These are phyloP conservation scores for Dromius quadrimaculatus DNA, from an alignment of 2,888 invertebrate species.

Conservation along the genomic window DNA sequence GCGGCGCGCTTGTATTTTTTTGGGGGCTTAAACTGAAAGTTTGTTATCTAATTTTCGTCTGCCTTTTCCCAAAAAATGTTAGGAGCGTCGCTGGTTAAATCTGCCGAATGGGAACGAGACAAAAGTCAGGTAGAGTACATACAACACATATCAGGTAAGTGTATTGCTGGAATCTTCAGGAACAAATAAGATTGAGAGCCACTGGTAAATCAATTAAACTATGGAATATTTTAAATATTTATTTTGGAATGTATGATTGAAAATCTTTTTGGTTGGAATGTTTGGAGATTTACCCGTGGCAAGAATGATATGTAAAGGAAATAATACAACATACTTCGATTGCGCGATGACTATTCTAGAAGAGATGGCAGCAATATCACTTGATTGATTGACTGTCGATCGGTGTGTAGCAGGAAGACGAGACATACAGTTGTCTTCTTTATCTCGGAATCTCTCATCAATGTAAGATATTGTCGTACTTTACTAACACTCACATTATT, in stretches of 20 bases:
- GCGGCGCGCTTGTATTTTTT: neutral
- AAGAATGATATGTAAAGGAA: conserved; percentile 22
- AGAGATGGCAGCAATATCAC: conserved; percentile 41
- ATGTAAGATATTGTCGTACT: conserved; percentile 51
- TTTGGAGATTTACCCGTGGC: conserved; percentile 2
- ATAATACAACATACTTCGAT: conserved; percentile 9
- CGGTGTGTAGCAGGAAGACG: conserved; percentile 50
- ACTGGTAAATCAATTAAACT: conserved; percentile 13
- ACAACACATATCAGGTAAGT: conserved; percentile 32
- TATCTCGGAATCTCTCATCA: conserved; percentile 31
- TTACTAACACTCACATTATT: conserved; percentile 53
- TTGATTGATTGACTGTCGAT: conserved; percentile 12
- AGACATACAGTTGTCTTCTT: conserved; percentile 45
- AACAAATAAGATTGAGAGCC: conserved; percentile 13
- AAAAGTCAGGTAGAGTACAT: conserved; percentile 22
- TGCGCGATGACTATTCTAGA: neutral
- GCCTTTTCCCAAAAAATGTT: neutral
- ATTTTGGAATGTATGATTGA: conserved; percentile 29
- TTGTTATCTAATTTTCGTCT: neutral
- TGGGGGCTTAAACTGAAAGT: neutral
- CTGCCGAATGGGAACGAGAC: conserved; percentile 24
- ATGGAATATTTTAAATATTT: neutral
- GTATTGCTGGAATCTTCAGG: conserved; percentile 37
- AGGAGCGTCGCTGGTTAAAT: neutral
- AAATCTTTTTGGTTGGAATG: no score